Percentiles rank a stretch among this genome's conserved stretches.
These are phyloP conservation scores for Bungarus multicinctus DNA, from an alignment of 2,113 vertebrate genomes.

Conservation along the genomic window DNA sequence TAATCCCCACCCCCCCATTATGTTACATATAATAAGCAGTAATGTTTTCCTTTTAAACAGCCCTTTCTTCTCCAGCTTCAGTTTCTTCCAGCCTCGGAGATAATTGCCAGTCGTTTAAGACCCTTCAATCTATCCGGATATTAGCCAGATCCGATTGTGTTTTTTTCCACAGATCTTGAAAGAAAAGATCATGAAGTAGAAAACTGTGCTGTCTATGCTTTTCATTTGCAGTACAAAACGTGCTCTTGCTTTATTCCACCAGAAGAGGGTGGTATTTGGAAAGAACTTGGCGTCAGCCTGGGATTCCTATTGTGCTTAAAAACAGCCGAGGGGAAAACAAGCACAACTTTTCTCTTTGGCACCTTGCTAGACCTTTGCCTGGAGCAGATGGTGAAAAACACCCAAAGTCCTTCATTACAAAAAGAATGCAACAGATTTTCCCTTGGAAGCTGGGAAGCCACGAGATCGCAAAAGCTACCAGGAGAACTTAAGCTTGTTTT, in stretches of 20 bases:
- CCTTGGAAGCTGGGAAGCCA: slow-evolving; percentile 38
- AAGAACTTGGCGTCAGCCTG: slow-evolving; percentile 65
- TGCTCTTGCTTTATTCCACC: slow-evolving; percentile 69
- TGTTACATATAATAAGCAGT: not conserved
- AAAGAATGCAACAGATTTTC: slow-evolving; percentile 41
- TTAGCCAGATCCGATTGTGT: not conserved
- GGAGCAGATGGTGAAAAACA: slow-evolving; percentile 42
- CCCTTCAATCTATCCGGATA: not conserved
- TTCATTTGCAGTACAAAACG: slow-evolving; percentile 12
- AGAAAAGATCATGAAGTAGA: not conserved
- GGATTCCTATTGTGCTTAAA: slow-evolving; percentile 72
- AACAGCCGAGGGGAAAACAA: slow-evolving; percentile 61
- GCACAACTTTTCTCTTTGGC: slow-evolving; percentile 69
- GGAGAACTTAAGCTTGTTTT: slow-evolving; percentile 27
- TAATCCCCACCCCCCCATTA: not conserved
- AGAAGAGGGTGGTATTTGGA: slow-evolving; percentile 74
- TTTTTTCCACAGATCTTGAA: not conserved
- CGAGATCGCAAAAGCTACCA: slow-evolving; percentile 23
- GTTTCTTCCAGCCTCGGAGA: not conserved
- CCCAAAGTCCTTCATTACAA: slow-evolving; percentile 45
- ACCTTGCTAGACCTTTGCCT: slow-evolving; percentile 40
- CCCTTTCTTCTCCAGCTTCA: not conserved
- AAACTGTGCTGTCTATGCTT: not conserved
- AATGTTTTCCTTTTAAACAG: not conserved
- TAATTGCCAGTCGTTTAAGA: not conserved